phyloP scores from a whole-genome alignment of 2,113 vertebrate species.

The Salvelinus namaycush region DNA sequence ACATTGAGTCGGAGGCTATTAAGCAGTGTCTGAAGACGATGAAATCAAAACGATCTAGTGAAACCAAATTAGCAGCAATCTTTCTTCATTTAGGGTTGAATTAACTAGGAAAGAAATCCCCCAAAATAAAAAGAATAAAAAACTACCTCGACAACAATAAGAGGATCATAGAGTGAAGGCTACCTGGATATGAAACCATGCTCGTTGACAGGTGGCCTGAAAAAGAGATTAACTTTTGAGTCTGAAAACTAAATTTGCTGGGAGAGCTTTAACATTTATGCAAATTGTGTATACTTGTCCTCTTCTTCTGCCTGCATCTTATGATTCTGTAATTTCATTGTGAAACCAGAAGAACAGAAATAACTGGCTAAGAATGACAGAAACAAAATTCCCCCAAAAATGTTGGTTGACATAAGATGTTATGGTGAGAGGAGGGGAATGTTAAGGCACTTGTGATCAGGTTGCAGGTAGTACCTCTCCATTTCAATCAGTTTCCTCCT shows the following conservation, averaged over 20 bases:
- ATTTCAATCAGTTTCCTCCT: too few relatives aligned
- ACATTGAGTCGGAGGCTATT: constrained; percentile 9
- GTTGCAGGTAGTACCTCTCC: too few relatives aligned
- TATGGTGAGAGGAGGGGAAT: neutral
- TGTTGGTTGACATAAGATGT: neutral
- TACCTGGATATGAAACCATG: neutral
- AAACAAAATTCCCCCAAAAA: neutral
- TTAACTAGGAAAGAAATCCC: neutral
- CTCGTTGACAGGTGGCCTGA: neutral
- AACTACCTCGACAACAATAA: too few relatives aligned
- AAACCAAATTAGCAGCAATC: neutral
- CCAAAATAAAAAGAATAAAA: too few relatives aligned
- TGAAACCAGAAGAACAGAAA: neutral
- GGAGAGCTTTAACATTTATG: neutral
- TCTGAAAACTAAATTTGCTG: neutral
- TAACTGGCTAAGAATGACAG: neutral
- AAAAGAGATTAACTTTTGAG: neutral
- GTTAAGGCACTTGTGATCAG: too few relatives aligned
- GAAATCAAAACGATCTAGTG: constrained; percentile 3
- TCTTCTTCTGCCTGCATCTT: neutral
- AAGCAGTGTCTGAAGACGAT: neutral
- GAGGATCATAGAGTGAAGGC: neutral
- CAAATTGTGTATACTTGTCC: neutral
- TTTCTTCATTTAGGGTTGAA: neutral
- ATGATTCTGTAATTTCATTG: neutral